These are phyloP conservation scores for Tachina fera DNA, from an alignment of 2,888 invertebrate species.

Conservation along the genomic window DNA sequence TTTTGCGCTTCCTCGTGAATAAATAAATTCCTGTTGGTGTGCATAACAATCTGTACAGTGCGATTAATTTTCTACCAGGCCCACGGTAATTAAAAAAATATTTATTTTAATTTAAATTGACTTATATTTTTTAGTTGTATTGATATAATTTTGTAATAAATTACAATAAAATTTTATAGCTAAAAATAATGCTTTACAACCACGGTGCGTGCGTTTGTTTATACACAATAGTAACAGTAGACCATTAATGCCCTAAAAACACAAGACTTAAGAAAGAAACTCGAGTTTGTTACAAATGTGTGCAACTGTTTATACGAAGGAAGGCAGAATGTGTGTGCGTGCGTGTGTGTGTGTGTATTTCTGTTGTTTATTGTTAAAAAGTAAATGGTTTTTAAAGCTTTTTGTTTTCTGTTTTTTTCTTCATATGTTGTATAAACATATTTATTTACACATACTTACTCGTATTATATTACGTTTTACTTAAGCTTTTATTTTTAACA, in stretches of 20 bases:
- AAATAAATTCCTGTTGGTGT: too few species aligned
- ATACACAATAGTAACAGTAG: background rate
- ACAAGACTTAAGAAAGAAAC: conserved; percentile 75
- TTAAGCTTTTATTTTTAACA: conserved; percentile 56
- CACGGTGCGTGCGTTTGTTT: conserved; percentile 19
- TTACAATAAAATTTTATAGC: background rate
- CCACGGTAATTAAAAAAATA: too few species aligned
- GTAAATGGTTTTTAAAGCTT: conserved; percentile 43
- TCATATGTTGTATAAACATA: background rate
- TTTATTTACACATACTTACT: background rate
- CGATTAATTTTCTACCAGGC: too few species aligned
- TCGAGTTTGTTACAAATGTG: conserved; percentile 46
- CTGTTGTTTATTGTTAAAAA: conserved; percentile 45
- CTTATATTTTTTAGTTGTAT: too few species aligned
- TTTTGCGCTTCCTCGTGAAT: too few species aligned
- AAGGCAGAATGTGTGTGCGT: background rate
- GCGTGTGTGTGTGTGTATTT: conserved; percentile 19
- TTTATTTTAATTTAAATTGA: too few species aligned
- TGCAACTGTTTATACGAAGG: background rate
- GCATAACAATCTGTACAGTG: too few species aligned
- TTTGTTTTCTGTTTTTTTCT: conserved; percentile 7
- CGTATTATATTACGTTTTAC: conserved; percentile 32
- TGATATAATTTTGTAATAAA: background rate
- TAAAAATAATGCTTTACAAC: background rate
- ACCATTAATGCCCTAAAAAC: conserved; percentile 8